Base-by-base conservation (phyloP, 2,113 vertebrate species). In the Melanocharis versteri region DNA sequence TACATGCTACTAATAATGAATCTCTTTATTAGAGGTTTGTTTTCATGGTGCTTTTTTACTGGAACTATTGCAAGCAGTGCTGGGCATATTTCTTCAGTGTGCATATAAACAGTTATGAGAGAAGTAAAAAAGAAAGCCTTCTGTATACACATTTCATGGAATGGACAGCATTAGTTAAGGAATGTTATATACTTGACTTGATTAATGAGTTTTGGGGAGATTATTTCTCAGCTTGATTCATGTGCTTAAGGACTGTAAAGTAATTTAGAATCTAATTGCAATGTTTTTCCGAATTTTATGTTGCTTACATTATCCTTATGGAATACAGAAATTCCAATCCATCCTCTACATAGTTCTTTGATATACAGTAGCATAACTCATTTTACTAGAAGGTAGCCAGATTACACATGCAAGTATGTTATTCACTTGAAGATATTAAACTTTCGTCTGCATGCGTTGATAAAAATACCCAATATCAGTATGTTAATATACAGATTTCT, bases 191-290 rank as follows among this genome's bases (percentile, higher is more conserved):
- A 57, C 83, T 90, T 87, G 65, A 92, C 86, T 83, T 78, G 89
- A 96, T 95, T 94, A 94, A 95, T 93, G 84, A 89, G 77, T 93
- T 93, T 96, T 53, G 37, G 31, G 53, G 37, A 81, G 84, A 93
- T 93, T 94, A 94, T 94, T 97, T 94, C 84, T 83, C 60, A 87
- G 53, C 53, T 75, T 97, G 94, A 96, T 94, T 94, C 87, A 94
- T 94, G 66, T 22, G 39, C 57, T 91, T 88, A 86, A 94, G 65
- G 33, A 37, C 47, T 81, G 44, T 79, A 64, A 96, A 88, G 84
- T 87, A 84, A 93, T 96, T 94, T 90, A 94, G 82, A 68, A 91
- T 85, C 65, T 93, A 96, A 96, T 70, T 93, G 80, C 69, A 78
- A 53, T 75, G n/a, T 79, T 90, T 94, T 94, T 60, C 77, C 84